Base-by-base conservation (phyloP, 1,140 invertebrate genomes). In the Ceratitis capitata region DNA sequence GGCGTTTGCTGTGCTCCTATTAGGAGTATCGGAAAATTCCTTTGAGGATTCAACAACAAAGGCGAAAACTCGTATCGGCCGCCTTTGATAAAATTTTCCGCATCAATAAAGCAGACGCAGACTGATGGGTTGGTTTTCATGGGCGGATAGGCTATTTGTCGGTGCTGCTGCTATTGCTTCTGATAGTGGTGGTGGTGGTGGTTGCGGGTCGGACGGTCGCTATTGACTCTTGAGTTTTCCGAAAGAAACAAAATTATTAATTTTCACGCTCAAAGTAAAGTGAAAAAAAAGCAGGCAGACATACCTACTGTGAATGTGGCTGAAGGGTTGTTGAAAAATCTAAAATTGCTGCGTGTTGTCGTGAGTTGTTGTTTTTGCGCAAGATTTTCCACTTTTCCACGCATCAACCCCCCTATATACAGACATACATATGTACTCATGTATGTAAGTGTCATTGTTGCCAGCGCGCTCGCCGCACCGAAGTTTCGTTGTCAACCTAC, bases 1-100 rank as follows among this genome's bases (percentile, higher is more conserved):
- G 88, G 88, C 86, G 58, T 86, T 29, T 85, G 85, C 89, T 91
- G 89, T 84, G 86, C 88, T 87, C 89, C 90, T 91, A 89, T 85
- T 91, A 91, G 86, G 86, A 90, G 89, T 89, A 91, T 89, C 89
- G 89, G 89, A 91, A 91, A 91, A 91, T 90, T 91, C 89, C 89
- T 91, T 91, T 91, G 89, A 91, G 89, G 89, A 91, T 91, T 91
- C 88, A 88, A 87, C 89, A 78, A 90, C 89, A 91, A 91, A 91
- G 89, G 88, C 88, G 87, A 87, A 88, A 88, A 88, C 78, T 88
- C 88, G 56, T 51, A 85, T 35, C 89, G 89, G 89, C 87, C 88
- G 89, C 89, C 89, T 90, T 90, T 90, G 89, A 90, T 90, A 78
- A 78, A 78, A 78, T 47, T 78, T 78, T 78, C 69, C 69, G 39